Evolutionary conservation across 2,797 vertebrate species (phyloP).

Genomic region (Sorex maritimensis): DNA sequence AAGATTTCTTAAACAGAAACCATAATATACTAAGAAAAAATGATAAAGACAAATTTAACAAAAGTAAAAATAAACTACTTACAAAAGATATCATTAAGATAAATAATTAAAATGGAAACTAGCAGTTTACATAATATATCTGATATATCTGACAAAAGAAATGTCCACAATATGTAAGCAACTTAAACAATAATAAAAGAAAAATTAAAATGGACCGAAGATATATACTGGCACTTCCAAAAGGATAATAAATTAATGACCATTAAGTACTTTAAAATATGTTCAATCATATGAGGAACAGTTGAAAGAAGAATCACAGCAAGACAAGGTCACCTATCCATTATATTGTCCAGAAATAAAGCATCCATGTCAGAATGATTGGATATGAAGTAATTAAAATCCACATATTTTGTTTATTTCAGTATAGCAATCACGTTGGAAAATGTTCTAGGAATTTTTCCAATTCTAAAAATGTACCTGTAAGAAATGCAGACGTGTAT

Average conservation of each 20-base stretch:
- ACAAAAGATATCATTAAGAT: slow-evolving; percentile 36
- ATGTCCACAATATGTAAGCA: slow-evolving; percentile 41
- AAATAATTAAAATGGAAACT: neutral
- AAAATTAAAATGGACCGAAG: slow-evolving; percentile 10
- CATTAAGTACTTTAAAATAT: slow-evolving; percentile 35
- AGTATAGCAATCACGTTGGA: neutral
- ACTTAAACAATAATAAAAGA: neutral
- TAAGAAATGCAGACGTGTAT: neutral
- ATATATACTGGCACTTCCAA: neutral
- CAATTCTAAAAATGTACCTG: neutral
- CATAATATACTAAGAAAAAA: slow-evolving; percentile 41
- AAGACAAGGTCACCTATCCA: neutral
- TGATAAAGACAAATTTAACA: neutral
- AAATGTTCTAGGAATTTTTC: neutral
- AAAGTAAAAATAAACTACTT: slow-evolving; percentile 6
- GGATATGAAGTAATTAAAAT: neutral
- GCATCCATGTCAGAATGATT: neutral
- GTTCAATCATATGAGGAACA: neutral
- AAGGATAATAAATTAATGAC: slow-evolving; percentile 23
- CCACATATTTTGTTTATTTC: neutral
- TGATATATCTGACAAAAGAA: slow-evolving; percentile 20
- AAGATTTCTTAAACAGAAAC: neutral
- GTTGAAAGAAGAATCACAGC: slow-evolving; percentile 33
- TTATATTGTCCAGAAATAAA: slow-evolving; percentile 31
- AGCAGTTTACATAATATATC: neutral